phyloP scores from a whole-genome alignment of 2,797 vertebrate species.

The Spondyliosoma cantharus region DNA sequence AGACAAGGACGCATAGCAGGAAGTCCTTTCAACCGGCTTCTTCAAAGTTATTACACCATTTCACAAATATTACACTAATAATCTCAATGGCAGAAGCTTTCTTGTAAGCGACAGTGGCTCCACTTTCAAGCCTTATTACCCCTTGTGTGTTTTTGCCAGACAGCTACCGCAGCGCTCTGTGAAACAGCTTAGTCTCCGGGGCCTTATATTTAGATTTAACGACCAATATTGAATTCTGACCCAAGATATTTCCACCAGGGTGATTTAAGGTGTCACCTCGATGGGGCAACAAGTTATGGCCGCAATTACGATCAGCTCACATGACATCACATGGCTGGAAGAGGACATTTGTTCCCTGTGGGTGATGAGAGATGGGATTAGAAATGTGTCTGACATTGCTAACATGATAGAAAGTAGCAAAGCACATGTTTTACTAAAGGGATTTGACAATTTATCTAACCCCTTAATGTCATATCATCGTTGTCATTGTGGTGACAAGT shows the following conservation, averaged over 20 bases:
- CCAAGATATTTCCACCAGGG: conserved; percentile 68
- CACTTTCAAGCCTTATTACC: conserved; percentile 49
- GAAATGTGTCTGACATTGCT: conserved; percentile 36
- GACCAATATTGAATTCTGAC: conserved; percentile 82
- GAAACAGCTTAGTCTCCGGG: conserved; percentile 67
- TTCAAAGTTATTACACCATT: conserved; percentile 37
- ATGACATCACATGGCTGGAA: conserved; percentile 56
- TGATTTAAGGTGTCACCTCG: conserved; percentile 72
- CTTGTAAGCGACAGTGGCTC: conserved; percentile 24
- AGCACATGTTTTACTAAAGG: conserved; percentile 25
- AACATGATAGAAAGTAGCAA: conserved; percentile 32
- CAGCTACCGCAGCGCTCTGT: conserved; percentile 59
- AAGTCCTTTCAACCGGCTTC: conserved; percentile 27
- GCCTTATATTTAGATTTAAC: conserved; percentile 84
- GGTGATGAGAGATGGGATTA: conserved; percentile 51
- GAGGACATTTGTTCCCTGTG: conserved; percentile 56
- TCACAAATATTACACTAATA: conserved; percentile 47
- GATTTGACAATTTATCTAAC: conserved; percentile 44
- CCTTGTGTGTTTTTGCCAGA: conserved; percentile 59
- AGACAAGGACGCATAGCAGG: conserved; percentile 47
- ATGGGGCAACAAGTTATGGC: conserved; percentile 53
- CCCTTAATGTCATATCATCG: conserved; percentile 25
- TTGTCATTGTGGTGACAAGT: conserved; percentile 36
- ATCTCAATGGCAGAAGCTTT: conserved; percentile 44
- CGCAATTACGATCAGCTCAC: conserved; percentile 53